A percentile compares a stretch with the other conserved stretches of the same genome.
Conservation (phyloP, 2,797 vertebrate genomes). For the Enteromius treurensis region DNA sequence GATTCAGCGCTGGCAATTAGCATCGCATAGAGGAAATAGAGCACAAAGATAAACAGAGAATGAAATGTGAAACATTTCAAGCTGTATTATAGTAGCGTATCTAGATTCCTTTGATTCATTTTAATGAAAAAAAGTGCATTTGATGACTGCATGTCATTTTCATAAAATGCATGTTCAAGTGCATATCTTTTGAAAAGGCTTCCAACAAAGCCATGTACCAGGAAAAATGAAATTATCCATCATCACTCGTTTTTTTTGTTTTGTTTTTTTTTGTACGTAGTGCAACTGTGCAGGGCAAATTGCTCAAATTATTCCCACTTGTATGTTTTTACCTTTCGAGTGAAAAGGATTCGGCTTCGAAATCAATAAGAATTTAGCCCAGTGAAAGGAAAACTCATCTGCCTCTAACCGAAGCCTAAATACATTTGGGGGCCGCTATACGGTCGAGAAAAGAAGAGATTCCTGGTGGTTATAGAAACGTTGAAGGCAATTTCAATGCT, state of each 20-base stretch:
- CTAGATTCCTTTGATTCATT: not conserved
- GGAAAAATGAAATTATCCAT: not conserved
- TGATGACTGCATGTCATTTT: constrained; percentile 3
- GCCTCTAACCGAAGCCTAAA: constrained; percentile 4
- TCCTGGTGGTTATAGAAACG: constrained; percentile 26
- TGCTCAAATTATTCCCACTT: constrained; percentile 23
- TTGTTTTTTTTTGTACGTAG: not conserved
- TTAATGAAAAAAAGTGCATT: not conserved
- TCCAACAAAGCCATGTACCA: not conserved
- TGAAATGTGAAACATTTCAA: constrained; percentile 2
- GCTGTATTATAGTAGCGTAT: not conserved
- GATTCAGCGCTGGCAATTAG: constrained; percentile 1
- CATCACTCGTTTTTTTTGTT: not conserved
- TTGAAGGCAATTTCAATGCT: constrained; percentile 33
- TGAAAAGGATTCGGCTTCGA: constrained; percentile 22
- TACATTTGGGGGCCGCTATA: constrained; percentile 1
- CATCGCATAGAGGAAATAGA: not conserved
- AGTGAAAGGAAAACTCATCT: constrained; percentile 20
- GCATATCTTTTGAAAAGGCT: constrained; percentile 7
- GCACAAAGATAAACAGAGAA: not conserved
- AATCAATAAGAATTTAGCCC: constrained; percentile 42
- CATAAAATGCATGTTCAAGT: constrained; percentile 7
- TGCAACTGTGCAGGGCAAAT: not conserved
- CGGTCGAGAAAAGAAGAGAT: not conserved
- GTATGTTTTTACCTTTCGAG: constrained; percentile 19